Percentiles rank a stretch among this genome's conserved stretches.
Evolutionary conservation across 2,113 vertebrate species (phyloP).

Genomic region (Glaucidium brasilianum): DNA sequence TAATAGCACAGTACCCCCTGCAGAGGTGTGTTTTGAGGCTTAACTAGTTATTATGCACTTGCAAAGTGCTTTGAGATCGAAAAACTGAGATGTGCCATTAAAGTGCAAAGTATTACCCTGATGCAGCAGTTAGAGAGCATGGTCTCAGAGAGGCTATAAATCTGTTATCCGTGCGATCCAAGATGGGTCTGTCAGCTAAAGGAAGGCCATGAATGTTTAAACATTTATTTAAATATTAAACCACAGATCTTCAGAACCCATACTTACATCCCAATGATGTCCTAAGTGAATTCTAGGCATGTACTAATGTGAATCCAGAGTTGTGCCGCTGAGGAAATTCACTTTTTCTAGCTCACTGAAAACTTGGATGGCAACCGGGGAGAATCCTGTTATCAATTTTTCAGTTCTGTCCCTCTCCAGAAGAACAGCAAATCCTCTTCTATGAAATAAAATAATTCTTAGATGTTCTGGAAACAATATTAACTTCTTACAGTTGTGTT

Average conservation of each 20-base stretch:
- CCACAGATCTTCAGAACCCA: not conserved
- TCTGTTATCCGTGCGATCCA: not conserved
- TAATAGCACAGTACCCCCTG: not conserved
- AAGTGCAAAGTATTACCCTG: not conserved
- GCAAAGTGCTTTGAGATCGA: not conserved
- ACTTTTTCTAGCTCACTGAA: not conserved
- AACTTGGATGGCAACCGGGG: not conserved
- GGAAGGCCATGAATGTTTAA: constrained; percentile 4
- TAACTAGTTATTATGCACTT: not conserved
- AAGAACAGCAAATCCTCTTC: not conserved
- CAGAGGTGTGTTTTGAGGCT: not conserved
- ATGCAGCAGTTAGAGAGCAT: not conserved
- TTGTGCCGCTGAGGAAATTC: not conserved
- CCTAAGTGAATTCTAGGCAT: not conserved
- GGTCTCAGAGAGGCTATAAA: not conserved
- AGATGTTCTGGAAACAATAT: not conserved
- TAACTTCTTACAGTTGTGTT: not conserved
- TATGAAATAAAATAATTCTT: not conserved
- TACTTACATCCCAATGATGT: not conserved
- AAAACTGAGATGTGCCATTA: not conserved
- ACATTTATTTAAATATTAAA: constrained; percentile 16
- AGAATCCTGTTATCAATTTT: not conserved
- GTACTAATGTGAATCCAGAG: not conserved
- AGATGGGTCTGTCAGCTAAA: not conserved
- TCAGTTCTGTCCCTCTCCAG: not conserved